Evolutionary conservation across 2,888 invertebrate genomes (phyloP).

Genomic region (Lithophane ornitopus): DNA sequence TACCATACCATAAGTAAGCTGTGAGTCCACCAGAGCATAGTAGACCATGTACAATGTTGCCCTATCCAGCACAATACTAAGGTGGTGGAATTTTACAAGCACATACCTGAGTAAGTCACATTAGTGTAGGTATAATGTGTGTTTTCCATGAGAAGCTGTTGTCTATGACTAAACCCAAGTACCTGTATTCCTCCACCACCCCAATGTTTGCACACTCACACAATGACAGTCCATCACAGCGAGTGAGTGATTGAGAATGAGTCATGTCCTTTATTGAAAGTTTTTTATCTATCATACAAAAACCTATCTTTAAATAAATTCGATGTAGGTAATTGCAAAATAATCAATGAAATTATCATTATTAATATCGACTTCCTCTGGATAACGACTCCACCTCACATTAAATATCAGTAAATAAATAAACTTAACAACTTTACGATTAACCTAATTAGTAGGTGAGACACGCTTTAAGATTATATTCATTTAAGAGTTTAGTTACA

Average conservation of each 20-base stretch:
- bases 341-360: conserved; percentile 17
- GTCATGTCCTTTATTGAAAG: background rate
- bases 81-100: no score
- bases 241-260: background rate
- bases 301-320: background rate
- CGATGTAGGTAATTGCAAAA: background rate
- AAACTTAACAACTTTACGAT: conserved; percentile 16
- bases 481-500: conserved; percentile 25
- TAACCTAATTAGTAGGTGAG: conserved; percentile 23
- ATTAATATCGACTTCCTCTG: conserved; percentile 23
- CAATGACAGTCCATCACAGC: no score
- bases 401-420: conserved; percentile 19
- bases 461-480: conserved; percentile 26
- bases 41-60: no score
- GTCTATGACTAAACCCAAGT: no score
- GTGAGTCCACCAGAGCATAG: no score
- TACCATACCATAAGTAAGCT: no score
- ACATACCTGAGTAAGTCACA: no score
- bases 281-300: background rate
- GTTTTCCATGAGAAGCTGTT: no score
- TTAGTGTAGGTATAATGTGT: no score
- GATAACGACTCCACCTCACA: conserved; percentile 2
- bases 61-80: no score
- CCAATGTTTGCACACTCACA: no score
- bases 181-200: no score